Base-by-base conservation (phyloP, 1,140 invertebrate genomes). In the Latrodectus geometricus region DNA sequence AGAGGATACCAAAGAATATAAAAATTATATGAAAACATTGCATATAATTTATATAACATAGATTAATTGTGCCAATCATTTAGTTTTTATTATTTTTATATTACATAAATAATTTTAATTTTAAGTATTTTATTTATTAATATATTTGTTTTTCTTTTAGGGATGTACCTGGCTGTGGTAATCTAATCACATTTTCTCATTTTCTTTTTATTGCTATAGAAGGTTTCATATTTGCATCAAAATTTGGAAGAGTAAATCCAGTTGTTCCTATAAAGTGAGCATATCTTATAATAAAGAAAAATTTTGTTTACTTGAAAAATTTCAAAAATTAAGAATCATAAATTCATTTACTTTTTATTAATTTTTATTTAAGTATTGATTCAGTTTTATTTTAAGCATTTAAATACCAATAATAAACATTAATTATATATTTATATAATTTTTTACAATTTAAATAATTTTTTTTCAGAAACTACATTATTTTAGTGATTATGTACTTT, bases 101-200 rank as follows among this genome's bases (percentile, higher is more conserved):
- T 14, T 17, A 61, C 8, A 4, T 2, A 61, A 11, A 61, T 61
- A 61, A 17, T 61, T 14, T 61, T 61, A 61, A 61, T 61, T 14
- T 2, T 14, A 61, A 61, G 2, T 8, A 61, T 3, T 61, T 8
- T 4, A 14, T 17, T 17, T 61, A 61, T 61, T 61, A 14, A 61
- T 61, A 65, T 79, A 66, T 89, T 87, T 86, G 35, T 88, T 89
- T 87, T 89, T 89, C 88, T 93, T 93, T 88, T 90, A 97, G 96
- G 91, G 94, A 95, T 90, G 95, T 98, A 91, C 97, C 97, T 7
- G 96, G 96, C 9, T 94, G 95, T 89, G 98, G 97, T 56, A 98
- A 98, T 91, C 92, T 99, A 8, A 95, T 99, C 8, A 99, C 98
- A 14, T 98, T 99, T 90, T 92, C 94, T 0, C 97, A 98, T 90